Evolutionary conservation across 2,888 invertebrate genomes (phyloP).

Genomic region (Spodoptera picta): DNA sequence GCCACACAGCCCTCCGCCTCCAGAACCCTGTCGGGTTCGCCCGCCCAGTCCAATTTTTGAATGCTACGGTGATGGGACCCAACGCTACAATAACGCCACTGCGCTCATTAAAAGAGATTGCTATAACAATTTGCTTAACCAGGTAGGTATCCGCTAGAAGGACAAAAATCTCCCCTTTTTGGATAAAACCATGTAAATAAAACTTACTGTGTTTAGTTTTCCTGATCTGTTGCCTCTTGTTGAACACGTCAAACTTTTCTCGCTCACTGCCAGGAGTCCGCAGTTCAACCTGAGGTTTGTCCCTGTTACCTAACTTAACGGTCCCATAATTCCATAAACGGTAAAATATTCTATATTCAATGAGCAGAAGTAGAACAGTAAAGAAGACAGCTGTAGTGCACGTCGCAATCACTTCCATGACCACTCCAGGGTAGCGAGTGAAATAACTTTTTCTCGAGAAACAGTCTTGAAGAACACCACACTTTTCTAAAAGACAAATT

Average conservation of each 20-base stretch:
- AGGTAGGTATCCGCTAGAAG: no score
- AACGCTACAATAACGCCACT: no score
- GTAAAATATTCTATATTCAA: constrained; percentile 73
- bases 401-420: constrained; percentile 69
- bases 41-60: no score
- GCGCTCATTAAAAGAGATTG: no score
- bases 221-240: constrained; percentile 60
- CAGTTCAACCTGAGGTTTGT: constrained; percentile 12
- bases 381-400: constrained; percentile 63
- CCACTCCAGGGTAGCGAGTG: constrained; percentile 61
- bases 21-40: no score
- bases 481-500: constrained; percentile 68
- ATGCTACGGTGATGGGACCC: no score
- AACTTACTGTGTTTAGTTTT: constrained; percentile 24
- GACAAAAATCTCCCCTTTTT: no score
- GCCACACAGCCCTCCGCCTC: no score
- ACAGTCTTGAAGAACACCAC: constrained; percentile 78
- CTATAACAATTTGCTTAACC: no score
- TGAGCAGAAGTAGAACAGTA: constrained; percentile 64
- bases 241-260: constrained; percentile 64
- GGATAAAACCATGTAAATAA: no score
- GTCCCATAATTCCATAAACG: constrained; percentile 55
- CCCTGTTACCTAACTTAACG: constrained; percentile 40
- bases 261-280: constrained; percentile 56
- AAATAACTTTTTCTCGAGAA: constrained; percentile 70